Percentiles rank a stretch among this genome's conserved stretches.
phyloP scores from a whole-genome alignment of 23 tunicate species.

The Ciona savignyi region DNA sequence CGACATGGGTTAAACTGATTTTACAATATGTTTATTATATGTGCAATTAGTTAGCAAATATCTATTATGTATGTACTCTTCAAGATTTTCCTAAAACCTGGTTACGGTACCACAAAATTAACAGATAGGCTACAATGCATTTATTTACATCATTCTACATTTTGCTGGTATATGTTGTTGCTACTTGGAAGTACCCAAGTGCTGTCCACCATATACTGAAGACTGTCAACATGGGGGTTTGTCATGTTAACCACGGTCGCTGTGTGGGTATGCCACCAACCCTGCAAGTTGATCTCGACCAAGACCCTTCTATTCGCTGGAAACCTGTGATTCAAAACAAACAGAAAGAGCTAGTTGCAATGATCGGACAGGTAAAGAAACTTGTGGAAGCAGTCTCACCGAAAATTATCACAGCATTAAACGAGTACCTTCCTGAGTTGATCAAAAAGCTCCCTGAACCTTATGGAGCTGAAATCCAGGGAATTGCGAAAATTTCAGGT shows the following conservation, averaged over 20 bases:
- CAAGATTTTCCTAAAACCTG: no score
- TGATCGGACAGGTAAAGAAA: conserved; percentile 40
- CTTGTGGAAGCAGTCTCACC: conserved; percentile 36
- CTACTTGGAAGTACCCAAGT: neutral
- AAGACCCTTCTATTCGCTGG: conserved; percentile 35
- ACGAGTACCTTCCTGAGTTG: conserved; percentile 34
- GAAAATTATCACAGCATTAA: conserved; percentile 20
- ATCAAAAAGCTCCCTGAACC: conserved; percentile 41
- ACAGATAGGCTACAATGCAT: no score
- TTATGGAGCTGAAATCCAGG: conserved; percentile 50
- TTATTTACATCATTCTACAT: no score
- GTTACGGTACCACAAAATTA: no score
- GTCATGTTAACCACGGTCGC: conserved; percentile 34
- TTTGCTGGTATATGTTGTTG: no score
- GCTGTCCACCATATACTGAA: conserved; percentile 28
- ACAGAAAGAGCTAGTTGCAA: conserved; percentile 34
- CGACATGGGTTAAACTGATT: no score
- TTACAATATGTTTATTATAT: no score
- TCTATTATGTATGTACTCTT: no score
- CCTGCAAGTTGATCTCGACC: conserved; percentile 38
- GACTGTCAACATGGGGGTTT: conserved; percentile 66
- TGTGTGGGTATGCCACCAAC: conserved; percentile 42
- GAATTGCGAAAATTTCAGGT: conserved; percentile 43
- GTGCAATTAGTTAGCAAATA: no score
- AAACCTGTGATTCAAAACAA: conserved; percentile 43